Conservation (phyloP, 1,140 invertebrate genomes). For the Melitaea cinxia region DNA sequence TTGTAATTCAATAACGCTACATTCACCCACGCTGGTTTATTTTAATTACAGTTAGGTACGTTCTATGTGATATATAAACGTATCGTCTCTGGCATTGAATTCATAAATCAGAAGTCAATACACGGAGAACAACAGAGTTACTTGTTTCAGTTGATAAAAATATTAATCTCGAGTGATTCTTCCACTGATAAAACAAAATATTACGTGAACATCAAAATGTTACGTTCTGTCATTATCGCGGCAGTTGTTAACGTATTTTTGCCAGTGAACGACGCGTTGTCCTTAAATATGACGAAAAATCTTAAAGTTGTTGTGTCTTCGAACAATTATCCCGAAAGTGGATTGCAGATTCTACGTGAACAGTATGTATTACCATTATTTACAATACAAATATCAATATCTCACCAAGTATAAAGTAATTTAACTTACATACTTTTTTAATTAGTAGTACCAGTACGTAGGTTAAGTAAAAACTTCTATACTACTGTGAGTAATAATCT, state of each 20-base stretch:
- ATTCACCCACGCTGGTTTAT: background rate
- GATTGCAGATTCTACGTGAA: conserved; percentile 62
- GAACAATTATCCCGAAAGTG: conserved; percentile 71
- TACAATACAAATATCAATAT: too few relatives aligned
- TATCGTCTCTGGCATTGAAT: background rate
- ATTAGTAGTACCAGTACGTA: too few relatives aligned
- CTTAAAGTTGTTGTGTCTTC: conserved; percentile 76
- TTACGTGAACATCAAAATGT: conserved; percentile 42
- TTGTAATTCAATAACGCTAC: background rate
- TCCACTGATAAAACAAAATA: conserved; percentile 33
- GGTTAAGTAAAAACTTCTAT: too few relatives aligned
- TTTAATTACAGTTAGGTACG: background rate
- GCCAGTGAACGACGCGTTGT: conserved; percentile 39
- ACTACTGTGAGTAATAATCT: too few relatives aligned
- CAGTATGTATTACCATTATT: conserved; percentile 59
- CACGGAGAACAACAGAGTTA: background rate
- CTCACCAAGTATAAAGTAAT: too few relatives aligned
- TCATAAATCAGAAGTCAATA: background rate
- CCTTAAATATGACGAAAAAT: conserved; percentile 62
- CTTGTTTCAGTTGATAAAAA: conserved; percentile 7
- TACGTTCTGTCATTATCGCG: conserved; percentile 33
- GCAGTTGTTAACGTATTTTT: conserved; percentile 40
- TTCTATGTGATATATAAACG: too few relatives aligned
- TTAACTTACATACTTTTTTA: too few relatives aligned
- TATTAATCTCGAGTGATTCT: conserved; percentile 8